These are phyloP conservation scores for Cossypha dichroa DNA, from an alignment of 2,797 vertebrate species.

Conservation along the genomic window DNA sequence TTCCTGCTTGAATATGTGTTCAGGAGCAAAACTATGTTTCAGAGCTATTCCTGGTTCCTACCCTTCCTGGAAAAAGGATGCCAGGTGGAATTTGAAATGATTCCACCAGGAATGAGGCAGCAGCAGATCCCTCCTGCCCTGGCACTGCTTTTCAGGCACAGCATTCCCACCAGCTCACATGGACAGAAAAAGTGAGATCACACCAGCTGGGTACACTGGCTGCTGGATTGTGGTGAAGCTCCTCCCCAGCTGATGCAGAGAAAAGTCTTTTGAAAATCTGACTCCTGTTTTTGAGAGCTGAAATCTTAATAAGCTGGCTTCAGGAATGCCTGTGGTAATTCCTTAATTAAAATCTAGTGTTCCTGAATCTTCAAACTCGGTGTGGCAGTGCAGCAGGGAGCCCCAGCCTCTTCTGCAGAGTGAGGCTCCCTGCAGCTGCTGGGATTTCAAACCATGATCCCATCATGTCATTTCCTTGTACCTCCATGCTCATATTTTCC, in stretches of 20 bases:
- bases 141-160: not conserved
- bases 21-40: not conserved
- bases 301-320: not conserved
- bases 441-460: rapidly evolving
- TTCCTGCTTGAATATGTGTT: rapidly evolving
- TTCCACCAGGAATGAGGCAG: not conserved
- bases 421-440: not conserved
- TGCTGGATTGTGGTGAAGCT: not conserved
- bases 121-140: not conserved
- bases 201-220: not conserved
- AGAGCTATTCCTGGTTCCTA: not conserved
- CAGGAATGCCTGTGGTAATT: not conserved
- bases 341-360: not conserved
- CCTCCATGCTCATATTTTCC: not conserved
- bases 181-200: not conserved
- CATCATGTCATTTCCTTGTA: not conserved
- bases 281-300: not conserved
- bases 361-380: not conserved
- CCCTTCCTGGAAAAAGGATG: not conserved
- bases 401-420: not conserved
- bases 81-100: not conserved
- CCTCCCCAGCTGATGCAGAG: not conserved
- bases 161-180: not conserved
- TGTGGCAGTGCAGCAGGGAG: not conserved
- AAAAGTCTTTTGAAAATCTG: not conserved